Percentiles rank a stretch among this genome's conserved stretches.
Evolutionary conservation across 2,113 vertebrate genomes (phyloP).

Genomic region (Ammospiza caudacuta): DNA sequence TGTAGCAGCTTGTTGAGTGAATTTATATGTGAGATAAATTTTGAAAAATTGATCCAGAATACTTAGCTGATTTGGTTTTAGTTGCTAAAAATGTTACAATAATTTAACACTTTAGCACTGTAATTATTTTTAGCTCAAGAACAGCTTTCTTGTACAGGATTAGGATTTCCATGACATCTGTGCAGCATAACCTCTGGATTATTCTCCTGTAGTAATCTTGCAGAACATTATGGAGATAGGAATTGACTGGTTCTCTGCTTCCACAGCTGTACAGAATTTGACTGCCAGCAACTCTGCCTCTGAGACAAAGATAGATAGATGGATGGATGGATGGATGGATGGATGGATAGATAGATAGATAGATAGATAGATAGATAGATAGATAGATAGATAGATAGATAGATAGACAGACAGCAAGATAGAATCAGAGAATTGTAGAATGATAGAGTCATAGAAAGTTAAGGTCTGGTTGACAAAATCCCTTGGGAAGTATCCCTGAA

Average conservation of each 20-base stretch:
- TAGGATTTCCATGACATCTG: background rate
- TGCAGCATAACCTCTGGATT: background rate
- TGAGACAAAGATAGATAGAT: background rate
- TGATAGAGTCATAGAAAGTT: background rate
- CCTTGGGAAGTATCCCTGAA: background rate
- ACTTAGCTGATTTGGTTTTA: background rate
- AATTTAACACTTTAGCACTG: background rate
- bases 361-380: background rate
- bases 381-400: background rate
- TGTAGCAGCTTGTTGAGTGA: background rate
- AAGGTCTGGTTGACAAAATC: background rate
- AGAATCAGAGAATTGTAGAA: background rate
- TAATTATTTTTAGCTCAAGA: background rate
- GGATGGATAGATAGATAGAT: too few species aligned
- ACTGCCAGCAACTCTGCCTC: background rate
- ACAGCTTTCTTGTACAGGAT: background rate
- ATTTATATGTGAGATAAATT: slow-evolving; percentile 10
- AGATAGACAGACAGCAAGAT: background rate
- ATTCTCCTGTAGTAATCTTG: background rate
- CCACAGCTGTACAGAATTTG: background rate
- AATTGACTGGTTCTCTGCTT: background rate
- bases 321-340: background rate
- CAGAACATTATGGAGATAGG: background rate
- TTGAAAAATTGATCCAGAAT: slow-evolving; percentile 11
- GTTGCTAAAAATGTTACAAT: slow-evolving; percentile 1